A percentile compares a stretch with the other conserved stretches of the same genome.
phyloP scores from a whole-genome alignment of 2,113 vertebrate genomes.

The Pachyramphus minor region DNA sequence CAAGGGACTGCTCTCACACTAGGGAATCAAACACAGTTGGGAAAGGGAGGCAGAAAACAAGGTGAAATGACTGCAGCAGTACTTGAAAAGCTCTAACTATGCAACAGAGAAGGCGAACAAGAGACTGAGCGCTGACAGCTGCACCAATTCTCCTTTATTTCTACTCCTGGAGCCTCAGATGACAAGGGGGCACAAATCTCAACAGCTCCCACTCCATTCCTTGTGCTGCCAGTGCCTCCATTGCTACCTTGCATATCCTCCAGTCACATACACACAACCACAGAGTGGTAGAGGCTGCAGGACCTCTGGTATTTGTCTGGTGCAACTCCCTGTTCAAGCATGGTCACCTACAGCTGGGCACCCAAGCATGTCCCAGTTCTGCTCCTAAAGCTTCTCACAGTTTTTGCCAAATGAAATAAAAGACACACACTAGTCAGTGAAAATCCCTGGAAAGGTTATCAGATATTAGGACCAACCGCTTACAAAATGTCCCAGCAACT shows the following conservation, averaged over 20 bases:
- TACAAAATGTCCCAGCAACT: neutral
- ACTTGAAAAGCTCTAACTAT: neutral
- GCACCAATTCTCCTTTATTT: neutral
- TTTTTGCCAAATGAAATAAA: neutral
- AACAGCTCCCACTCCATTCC: neutral
- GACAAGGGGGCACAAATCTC: neutral
- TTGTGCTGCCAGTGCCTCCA: neutral
- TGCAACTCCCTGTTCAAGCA: neutral
- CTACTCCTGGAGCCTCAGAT: neutral
- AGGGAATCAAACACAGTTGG: neutral
- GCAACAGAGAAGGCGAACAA: neutral
- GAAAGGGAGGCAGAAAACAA: neutral
- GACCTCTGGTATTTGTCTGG: neutral
- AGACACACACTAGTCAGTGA: neutral
- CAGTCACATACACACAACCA: neutral
- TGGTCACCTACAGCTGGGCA: rapidly evolving
- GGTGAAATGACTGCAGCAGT: neutral
- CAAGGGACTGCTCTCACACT: neutral
- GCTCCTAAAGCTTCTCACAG: neutral
- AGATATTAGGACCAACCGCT: neutral
- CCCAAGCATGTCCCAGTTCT: neutral
- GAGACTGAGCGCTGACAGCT: neutral
- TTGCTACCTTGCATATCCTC: no score
- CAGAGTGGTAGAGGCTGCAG: neutral
- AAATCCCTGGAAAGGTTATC: neutral